Percentiles rank a stretch among this genome's conserved stretches.
Conservation (phyloP, 2,113 vertebrate species). For the cattle (Bos taurus) region DNA sequence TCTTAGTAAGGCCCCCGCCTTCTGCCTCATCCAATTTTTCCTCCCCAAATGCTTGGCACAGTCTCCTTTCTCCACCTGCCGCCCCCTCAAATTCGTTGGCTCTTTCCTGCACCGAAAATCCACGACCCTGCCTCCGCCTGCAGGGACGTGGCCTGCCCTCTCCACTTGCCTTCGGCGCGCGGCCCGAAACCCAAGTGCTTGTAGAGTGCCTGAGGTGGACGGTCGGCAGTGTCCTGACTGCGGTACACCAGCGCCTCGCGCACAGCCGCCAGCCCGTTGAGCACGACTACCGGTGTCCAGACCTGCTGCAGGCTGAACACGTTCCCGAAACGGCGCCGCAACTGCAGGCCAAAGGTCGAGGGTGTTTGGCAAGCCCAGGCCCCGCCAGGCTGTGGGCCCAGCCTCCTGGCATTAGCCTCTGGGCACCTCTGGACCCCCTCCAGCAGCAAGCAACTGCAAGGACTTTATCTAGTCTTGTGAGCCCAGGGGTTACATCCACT, state of each 20-base stretch:
- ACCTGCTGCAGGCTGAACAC: conserved; percentile 76
- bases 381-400: fast-evolving
- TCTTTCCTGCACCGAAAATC: background rate
- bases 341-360: conserved; percentile 42
- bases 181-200: background rate
- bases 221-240: conserved; percentile 76
- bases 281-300: conserved; percentile 69
- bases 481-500: background rate
- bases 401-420: fast-evolving
- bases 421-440: fast-evolving
- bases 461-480: too few species aligned
- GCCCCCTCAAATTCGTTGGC: background rate
- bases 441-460: fast-evolving
- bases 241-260: conserved; percentile 74
- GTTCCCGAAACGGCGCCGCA: conserved; percentile 75
- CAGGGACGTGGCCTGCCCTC: too few species aligned
- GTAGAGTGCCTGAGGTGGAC: background rate
- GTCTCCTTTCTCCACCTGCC: background rate
- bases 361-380: fast-evolving
- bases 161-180: conserved; percentile 59
- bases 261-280: conserved; percentile 72
- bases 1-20: background rate
- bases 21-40: background rate
- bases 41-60: fast-evolving
- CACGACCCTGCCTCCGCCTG: fast-evolving